These are phyloP conservation scores for Malacoraja senta DNA, from an alignment of 2,797 vertebrate genomes.

Conservation along the genomic window DNA sequence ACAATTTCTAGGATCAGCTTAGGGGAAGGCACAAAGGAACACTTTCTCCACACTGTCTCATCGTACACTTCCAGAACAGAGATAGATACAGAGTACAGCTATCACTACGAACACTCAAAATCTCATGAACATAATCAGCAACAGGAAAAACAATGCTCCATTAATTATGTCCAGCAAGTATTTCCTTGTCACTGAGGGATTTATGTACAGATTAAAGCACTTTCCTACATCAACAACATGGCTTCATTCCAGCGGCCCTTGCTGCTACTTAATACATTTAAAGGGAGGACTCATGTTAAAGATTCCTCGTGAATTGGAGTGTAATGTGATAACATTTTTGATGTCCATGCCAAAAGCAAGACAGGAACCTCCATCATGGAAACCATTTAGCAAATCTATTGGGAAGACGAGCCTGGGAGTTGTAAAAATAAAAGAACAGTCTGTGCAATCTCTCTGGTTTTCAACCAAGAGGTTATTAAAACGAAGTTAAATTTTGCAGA, in stretches of 20 bases:
- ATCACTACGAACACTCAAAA: background rate
- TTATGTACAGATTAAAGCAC: background rate
- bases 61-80: background rate
- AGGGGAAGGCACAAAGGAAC: background rate
- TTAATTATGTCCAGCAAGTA: background rate
- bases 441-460: background rate
- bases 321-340: constrained; percentile 11
- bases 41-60: background rate
- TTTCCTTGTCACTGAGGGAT: background rate
- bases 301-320: constrained; percentile 6
- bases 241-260: background rate
- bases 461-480: constrained; percentile 22
- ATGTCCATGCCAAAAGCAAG: background rate
- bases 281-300: background rate
- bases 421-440: constrained; percentile 28
- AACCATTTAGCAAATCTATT: background rate
- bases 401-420: background rate
- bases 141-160: background rate
- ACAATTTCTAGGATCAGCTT: no score
- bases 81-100: background rate
- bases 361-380: background rate
- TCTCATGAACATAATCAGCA: background rate
- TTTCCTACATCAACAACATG: background rate
- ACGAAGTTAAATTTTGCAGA: background rate
- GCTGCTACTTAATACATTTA: background rate